A percentile compares a stretch with the other conserved stretches of the same genome.
Conservation (phyloP, 2,113 vertebrate genomes). For the Pontoporia blainvillei region DNA sequence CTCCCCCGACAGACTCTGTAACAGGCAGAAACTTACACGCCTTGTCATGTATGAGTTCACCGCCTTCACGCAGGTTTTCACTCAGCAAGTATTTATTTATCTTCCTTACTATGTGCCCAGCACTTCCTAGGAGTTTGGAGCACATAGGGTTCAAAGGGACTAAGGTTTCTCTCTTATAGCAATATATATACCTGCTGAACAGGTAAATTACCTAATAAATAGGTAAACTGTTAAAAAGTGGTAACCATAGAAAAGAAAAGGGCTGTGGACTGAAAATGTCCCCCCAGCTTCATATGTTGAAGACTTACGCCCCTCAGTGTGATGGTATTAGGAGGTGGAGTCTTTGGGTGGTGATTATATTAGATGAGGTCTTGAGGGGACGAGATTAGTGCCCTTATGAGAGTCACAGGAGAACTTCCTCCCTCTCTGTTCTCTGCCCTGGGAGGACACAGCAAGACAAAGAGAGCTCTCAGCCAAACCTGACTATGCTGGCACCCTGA, state of each 20-base stretch:
- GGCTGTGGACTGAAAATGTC: background rate
- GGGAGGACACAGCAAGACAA: background rate
- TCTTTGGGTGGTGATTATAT: background rate
- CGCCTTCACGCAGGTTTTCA: background rate
- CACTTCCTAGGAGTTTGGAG: background rate
- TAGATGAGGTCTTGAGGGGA: background rate
- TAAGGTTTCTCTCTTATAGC: no score
- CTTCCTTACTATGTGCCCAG: background rate
- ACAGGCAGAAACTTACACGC: background rate
- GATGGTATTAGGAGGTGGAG: background rate
- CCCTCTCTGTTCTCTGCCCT: background rate
- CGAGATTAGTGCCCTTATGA: background rate
- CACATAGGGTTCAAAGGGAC: background rate
- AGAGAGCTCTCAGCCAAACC: background rate
- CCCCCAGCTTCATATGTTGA: no score
- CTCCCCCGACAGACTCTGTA: no score
- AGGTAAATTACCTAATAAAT: background rate
- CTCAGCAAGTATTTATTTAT: no score
- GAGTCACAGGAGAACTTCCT: no score
- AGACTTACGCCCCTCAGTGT: background rate
- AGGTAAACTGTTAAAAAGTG: background rate
- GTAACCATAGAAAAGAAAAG: background rate
- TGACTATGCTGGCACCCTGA: background rate
- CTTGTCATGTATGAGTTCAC: background rate
- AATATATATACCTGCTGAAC: background rate